A percentile compares a stretch with the other conserved stretches of the same genome.
Evolutionary conservation across 2,113 vertebrate genomes (phyloP).

Genomic region (Stigmatopora nigra): DNA sequence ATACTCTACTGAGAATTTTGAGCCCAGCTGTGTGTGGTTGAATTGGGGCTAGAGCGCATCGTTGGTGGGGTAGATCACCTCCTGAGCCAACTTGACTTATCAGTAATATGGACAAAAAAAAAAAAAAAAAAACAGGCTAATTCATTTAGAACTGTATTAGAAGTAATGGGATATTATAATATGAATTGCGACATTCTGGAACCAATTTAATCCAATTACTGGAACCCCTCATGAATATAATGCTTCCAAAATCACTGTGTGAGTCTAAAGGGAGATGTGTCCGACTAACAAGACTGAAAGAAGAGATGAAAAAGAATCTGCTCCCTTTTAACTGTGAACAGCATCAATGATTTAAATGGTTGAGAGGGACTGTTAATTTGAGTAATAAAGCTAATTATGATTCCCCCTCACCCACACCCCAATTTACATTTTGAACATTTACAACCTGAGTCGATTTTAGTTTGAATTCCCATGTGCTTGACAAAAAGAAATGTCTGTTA

Average conservation of each 20-base stretch:
- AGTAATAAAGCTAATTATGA: constrained; percentile 66
- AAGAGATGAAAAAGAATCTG: constrained; percentile 45
- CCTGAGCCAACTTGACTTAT: constrained; percentile 66
- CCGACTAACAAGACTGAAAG: constrained; percentile 63
- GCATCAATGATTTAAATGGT: constrained; percentile 68
- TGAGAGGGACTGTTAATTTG: constrained; percentile 66
- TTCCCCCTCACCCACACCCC: constrained; percentile 11
- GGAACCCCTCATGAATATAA: constrained; percentile 80
- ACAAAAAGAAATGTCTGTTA: constrained; percentile 57
- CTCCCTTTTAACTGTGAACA: constrained; percentile 64
- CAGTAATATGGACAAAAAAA: constrained; percentile 60
- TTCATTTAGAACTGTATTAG: constrained; percentile 82
- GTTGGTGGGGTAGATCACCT: constrained; percentile 46
- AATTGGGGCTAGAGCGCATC: constrained; percentile 15
- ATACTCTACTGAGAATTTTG: not conserved
- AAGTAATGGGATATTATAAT: constrained; percentile 83
- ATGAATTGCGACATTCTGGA: constrained; percentile 84
- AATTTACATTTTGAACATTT: constrained; percentile 76
- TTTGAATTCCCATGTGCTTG: constrained; percentile 62
- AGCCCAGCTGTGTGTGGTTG: constrained; percentile 54
- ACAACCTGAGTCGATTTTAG: constrained; percentile 68
- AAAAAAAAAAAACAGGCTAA: constrained; percentile 71
- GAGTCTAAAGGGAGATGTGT: constrained; percentile 75
- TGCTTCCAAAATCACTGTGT: constrained; percentile 79
- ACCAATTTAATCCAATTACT: constrained; percentile 85